Conservation (phyloP, 2,888 invertebrate genomes). For the Trachelus stipa region DNA sequence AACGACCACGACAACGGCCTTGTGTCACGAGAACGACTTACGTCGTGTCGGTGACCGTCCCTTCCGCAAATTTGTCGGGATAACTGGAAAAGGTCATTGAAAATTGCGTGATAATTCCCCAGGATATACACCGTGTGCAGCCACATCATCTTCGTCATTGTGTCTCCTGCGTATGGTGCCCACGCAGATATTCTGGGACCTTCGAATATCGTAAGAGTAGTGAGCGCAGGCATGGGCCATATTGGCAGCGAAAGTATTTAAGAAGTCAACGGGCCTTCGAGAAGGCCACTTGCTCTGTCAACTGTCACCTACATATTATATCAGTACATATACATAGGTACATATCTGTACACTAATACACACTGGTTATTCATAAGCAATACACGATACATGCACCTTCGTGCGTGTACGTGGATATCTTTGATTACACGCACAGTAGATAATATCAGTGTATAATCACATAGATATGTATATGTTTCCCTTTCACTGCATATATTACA, state of each 20-base stretch:
- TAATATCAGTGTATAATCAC: background rate
- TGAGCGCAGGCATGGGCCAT: background rate
- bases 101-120: background rate
- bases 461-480: background rate
- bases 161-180: background rate
- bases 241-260: constrained; percentile 57
- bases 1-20: background rate
- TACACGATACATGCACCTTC: background rate
- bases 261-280: constrained; percentile 53
- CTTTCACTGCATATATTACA: background rate
- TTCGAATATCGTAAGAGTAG: background rate
- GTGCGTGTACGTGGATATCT: background rate
- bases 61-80: background rate
- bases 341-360: background rate
- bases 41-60: background rate
- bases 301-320: constrained; percentile 45
- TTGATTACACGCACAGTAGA: background rate
- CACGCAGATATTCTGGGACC: background rate
- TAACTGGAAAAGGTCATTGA: background rate
- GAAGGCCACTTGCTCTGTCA: constrained; percentile 58
- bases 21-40: background rate
- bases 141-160: background rate
- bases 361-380: background rate
- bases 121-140: background rate
- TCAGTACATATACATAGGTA: background rate